Evolutionary conservation across 2,113 vertebrate species (phyloP).

Genomic region (Hystrix cristata): DNA sequence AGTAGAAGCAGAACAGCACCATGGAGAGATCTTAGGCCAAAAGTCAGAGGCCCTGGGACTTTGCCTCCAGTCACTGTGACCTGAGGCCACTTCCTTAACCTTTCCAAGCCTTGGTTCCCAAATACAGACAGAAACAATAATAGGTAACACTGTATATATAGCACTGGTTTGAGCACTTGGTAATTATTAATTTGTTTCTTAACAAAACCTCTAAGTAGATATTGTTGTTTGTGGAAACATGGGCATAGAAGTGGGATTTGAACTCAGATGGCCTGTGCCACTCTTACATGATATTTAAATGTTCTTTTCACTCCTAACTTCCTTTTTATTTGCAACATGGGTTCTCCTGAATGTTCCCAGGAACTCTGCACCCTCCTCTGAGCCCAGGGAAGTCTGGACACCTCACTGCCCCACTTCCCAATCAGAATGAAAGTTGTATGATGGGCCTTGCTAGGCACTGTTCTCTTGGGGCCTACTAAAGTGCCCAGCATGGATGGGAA

Average conservation of each 20-base stretch:
- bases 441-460: too few relatives aligned
- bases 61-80: background rate
- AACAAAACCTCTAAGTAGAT: background rate
- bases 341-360: background rate
- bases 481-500: background rate
- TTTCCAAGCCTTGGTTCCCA: background rate
- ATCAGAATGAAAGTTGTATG: background rate
- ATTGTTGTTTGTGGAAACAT: background rate
- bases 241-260: background rate
- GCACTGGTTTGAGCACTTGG: background rate
- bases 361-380: accelerated
- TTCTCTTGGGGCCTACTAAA: background rate
- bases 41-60: background rate
- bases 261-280: background rate
- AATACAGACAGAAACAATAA: background rate
- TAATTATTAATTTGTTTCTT: background rate
- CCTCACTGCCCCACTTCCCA: background rate
- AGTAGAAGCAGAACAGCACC: background rate
- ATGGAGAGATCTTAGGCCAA: accelerated
- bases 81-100: background rate
- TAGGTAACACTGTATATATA: background rate
- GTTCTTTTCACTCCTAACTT: background rate
- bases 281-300: background rate
- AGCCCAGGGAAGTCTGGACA: background rate
- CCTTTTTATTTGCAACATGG: background rate